Evolutionary conservation across 1,140 invertebrate species (phyloP).

Genomic region (Drosophila bipectinata): DNA sequence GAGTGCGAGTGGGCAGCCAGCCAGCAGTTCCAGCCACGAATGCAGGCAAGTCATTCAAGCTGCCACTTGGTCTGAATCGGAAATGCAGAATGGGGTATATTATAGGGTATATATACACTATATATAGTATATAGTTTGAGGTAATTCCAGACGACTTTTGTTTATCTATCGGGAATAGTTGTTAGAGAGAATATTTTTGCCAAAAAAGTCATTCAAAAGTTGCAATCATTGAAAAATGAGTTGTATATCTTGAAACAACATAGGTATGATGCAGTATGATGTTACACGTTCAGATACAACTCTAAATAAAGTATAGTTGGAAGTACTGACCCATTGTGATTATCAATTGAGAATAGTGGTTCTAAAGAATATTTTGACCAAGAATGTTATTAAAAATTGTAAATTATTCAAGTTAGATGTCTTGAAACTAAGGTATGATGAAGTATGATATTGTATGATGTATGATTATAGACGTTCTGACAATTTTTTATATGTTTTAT

Average conservation of each 20-base stretch:
- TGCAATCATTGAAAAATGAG: neutral
- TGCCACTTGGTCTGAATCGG: slow-evolving; percentile 12
- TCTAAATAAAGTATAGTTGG: too few relatives aligned
- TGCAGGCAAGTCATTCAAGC: slow-evolving; percentile 53
- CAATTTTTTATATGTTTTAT: too few relatives aligned
- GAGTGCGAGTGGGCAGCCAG: slow-evolving; percentile 51
- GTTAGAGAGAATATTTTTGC: neutral
- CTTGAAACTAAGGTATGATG: too few relatives aligned
- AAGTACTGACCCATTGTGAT: too few relatives aligned
- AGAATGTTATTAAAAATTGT: too few relatives aligned
- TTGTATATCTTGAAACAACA: too few relatives aligned
- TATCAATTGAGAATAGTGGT: too few relatives aligned
- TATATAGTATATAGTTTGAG: slow-evolving; percentile 9
- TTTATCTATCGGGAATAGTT: slow-evolving; percentile 10
- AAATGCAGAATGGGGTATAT: slow-evolving; percentile 4
- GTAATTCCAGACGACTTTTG: slow-evolving; percentile 27
- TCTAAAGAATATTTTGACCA: too few relatives aligned
- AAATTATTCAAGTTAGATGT: too few relatives aligned
- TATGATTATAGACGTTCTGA: neutral
- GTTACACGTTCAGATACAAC: too few relatives aligned
- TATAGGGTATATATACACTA: too few relatives aligned
- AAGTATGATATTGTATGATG: neutral
- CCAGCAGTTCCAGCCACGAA: slow-evolving; percentile 47
- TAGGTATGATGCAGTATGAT: too few relatives aligned
- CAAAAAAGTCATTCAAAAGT: neutral